These are phyloP conservation scores for Drosophila ironensis DNA, from an alignment of 1,140 invertebrate species.

Conservation along the genomic window DNA sequence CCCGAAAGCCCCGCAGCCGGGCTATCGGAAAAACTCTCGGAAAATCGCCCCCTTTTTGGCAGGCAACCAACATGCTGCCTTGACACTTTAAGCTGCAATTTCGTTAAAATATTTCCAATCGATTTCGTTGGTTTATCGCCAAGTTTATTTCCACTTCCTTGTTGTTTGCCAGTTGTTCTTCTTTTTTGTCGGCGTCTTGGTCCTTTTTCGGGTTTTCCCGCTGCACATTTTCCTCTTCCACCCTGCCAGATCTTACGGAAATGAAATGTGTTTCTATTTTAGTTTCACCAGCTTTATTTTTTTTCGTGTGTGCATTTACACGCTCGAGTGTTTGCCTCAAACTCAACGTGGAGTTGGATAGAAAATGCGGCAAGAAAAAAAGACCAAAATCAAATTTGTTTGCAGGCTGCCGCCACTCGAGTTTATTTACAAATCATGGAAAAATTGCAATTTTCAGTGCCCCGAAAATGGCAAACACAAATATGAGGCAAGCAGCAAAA, in stretches of 20 bases:
- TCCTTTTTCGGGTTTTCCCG: not conserved
- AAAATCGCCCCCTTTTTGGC: conserved; percentile 15
- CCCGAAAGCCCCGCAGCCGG: not conserved
- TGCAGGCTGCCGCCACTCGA: conserved; percentile 38
- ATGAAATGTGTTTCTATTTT: conserved; percentile 79
- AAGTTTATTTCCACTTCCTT: conserved; percentile 76
- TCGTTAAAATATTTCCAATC: conserved; percentile 80
- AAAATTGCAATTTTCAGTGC: conserved; percentile 66
- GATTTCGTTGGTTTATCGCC: conserved; percentile 80
- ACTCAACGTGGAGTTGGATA: conserved; percentile 27
- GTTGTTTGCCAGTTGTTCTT: conserved; percentile 57
- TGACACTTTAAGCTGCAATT: conserved; percentile 81
- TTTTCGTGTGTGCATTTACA: conserved; percentile 54
- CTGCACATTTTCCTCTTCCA: conserved; percentile 57
- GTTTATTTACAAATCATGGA: conserved; percentile 73
- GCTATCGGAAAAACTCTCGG: not conserved
- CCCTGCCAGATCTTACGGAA: conserved; percentile 69
- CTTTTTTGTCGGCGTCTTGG: conserved; percentile 14
- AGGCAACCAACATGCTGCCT: conserved; percentile 55
- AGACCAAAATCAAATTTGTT: conserved; percentile 13
- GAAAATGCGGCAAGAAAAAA: conserved; percentile 18
- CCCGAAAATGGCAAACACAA: conserved; percentile 36
- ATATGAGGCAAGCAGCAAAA: conserved; percentile 44
- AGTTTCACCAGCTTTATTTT: conserved; percentile 48
- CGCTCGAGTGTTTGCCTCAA: conserved; percentile 62